These are phyloP conservation scores for Indicator maculatus DNA, from an alignment of 2,113 vertebrate species.

Conservation along the genomic window DNA sequence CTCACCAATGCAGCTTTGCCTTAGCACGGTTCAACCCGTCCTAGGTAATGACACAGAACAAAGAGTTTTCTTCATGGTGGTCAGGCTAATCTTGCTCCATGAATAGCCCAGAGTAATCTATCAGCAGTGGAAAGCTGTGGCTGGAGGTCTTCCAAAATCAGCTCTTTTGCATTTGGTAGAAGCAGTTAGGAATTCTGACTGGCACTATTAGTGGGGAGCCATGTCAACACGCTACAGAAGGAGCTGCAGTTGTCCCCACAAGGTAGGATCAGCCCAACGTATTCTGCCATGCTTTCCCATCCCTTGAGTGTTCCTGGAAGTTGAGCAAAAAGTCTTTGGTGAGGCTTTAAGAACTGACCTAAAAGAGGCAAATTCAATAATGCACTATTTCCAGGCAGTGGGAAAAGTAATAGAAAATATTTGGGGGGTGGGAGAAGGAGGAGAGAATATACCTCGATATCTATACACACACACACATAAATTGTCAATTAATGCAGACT, in stretches of 20 bases:
- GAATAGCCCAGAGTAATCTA: slow-evolving; percentile 79
- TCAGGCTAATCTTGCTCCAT: slow-evolving; percentile 74
- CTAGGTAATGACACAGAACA: slow-evolving; percentile 71
- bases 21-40: slow-evolving; percentile 63
- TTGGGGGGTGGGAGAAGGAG: fast-evolving
- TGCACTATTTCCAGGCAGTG: slow-evolving; percentile 56
- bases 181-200: slow-evolving; percentile 78
- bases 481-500: slow-evolving; percentile 82
- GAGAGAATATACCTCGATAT: slow-evolving; percentile 64
- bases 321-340: slow-evolving; percentile 39
- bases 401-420: slow-evolving; percentile 68
- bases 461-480: slow-evolving; percentile 64
- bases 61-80: slow-evolving; percentile 71
- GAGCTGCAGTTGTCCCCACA: slow-evolving; percentile 18
- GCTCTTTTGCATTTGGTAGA: slow-evolving; percentile 73
- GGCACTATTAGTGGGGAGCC: slow-evolving; percentile 68
- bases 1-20: slow-evolving; percentile 57
- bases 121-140: slow-evolving; percentile 70
- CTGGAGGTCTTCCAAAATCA: slow-evolving; percentile 78
- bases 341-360: slow-evolving; percentile 42
- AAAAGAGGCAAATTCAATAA: slow-evolving; percentile 56
- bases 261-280: slow-evolving; percentile 42
- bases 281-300: background rate
- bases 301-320: slow-evolving; percentile 2
- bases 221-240: slow-evolving; percentile 26